Evolutionary conservation across 2,113 vertebrate genomes (phyloP), one percentile per base, ranked within the genome.

Genomic region (Pogonocichla stellata): DNA sequence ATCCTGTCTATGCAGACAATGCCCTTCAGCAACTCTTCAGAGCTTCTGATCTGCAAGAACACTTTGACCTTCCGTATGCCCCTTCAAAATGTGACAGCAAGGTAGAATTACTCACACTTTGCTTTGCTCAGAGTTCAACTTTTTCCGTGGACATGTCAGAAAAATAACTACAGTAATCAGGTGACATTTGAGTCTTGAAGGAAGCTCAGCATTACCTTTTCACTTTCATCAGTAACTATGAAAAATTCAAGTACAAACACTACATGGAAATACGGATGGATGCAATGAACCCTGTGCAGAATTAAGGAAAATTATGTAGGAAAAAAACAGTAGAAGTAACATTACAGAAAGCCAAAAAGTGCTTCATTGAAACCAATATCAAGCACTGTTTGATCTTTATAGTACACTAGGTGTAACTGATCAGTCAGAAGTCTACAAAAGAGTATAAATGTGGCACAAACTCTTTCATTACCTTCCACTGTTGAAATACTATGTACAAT

Each of bases 21-120:
- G 64, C 13, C 75, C 51, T 91, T 86, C 67, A 83, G 70, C 67
- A 86, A 17, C 31, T 85, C 77, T 70, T 69, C 67, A 70, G 65
- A n/a, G 15, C 28, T 82, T 94, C 67, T 60, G 40, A 48, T 88
- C 77, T 88, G 75, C 60, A 58, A 17, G 47, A 93, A 90, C 33
- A 47, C 24, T 85, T 34, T 80, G 70, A 90, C 81, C 79, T 91
- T 86, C 78, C 66, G 33, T 31, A 70, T 23, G 42, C 15, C 64
- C 80, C 92, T 93, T 82, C 79, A 90, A 79, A 90, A 82, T 78
- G n/a, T 67, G 60, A 94, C 56, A 93, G 58, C 33, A 53, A 92
- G 74, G 50, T 70, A 92, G 61, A 92, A 93, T 93, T 91, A 87
- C 57, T 84, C 77, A 87, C 53, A 53, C 16, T 62, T 20, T 50